Evolutionary conservation across 1,140 invertebrate genomes (phyloP).

Genomic region (Medauroidea extradentata): DNA sequence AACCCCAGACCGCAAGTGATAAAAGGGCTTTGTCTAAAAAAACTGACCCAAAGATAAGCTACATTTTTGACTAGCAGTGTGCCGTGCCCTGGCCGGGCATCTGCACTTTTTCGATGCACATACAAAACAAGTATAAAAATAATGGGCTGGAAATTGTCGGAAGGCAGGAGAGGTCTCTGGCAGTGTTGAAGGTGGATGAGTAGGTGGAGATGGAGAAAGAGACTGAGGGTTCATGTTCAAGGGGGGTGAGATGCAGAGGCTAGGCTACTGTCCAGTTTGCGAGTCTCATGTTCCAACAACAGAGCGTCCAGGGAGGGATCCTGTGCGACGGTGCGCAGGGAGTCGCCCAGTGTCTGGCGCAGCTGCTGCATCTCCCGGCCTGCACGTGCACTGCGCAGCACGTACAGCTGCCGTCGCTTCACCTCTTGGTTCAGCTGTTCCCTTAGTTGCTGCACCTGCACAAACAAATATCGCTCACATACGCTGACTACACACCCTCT

Average conservation of each 20-base stretch:
- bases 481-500: too few relatives aligned
- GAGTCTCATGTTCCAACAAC: constrained; percentile 78
- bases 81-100: too few relatives aligned
- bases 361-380: constrained; percentile 82
- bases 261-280: constrained; percentile 69
- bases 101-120: too few relatives aligned
- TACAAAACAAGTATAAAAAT: too few relatives aligned
- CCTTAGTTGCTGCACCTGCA: constrained; percentile 63
- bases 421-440: constrained; percentile 83
- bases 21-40: too few relatives aligned
- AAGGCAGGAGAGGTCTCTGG: too few relatives aligned
- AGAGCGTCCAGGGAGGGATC: constrained; percentile 76
- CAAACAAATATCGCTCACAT: too few relatives aligned
- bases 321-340: constrained; percentile 73
- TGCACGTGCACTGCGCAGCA: constrained; percentile 71
- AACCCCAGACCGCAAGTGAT: too few relatives aligned
- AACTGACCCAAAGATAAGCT: too few relatives aligned
- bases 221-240: too few relatives aligned
- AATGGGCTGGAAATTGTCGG: too few relatives aligned
- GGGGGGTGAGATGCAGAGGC: constrained; percentile 25
- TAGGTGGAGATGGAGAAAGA: constrained; percentile 8
- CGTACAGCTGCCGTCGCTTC: constrained; percentile 77
- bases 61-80: too few relatives aligned
- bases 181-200: neutral
- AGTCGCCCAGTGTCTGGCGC: constrained; percentile 76